Evolutionary conservation across 2,113 vertebrate genomes (phyloP).

Genomic region (Meleagris gallopavo): DNA sequence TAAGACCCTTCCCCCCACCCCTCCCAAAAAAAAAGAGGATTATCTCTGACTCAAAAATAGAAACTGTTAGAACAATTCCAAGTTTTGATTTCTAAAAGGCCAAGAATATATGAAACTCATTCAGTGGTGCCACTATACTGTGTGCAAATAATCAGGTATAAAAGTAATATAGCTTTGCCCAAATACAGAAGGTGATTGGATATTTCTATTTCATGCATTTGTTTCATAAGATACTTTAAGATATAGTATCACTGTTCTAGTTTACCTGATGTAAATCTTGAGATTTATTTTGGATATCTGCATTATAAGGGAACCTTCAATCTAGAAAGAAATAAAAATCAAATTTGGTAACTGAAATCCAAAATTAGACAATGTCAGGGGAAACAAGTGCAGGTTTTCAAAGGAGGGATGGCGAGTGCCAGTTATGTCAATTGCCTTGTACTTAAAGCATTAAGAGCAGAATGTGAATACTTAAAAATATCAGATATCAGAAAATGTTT

Average conservation of each 20-base stretch:
- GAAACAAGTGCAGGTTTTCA: background rate
- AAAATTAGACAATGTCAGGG: background rate
- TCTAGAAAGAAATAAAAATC: background rate
- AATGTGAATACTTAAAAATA: background rate
- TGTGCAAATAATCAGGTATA: background rate
- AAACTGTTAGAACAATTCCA: background rate
- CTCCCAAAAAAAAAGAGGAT: background rate
- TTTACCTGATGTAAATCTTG: background rate
- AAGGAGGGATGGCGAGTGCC: background rate
- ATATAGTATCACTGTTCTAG: background rate
- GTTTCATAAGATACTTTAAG: background rate
- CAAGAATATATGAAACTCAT: background rate
- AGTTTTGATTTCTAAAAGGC: background rate
- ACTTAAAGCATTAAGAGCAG: background rate
- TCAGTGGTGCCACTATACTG: background rate
- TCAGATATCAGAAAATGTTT: too few relatives aligned
- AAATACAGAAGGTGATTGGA: too few relatives aligned
- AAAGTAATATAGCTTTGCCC: too few relatives aligned
- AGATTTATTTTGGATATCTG: background rate
- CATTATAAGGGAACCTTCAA: background rate
- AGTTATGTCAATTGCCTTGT: background rate
- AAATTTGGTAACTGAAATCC: background rate
- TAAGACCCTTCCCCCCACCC: background rate
- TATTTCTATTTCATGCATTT: background rate
- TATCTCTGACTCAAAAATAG: background rate